Base-by-base conservation (phyloP, 2,113 vertebrate species). In the Lamprotornis superbus region DNA sequence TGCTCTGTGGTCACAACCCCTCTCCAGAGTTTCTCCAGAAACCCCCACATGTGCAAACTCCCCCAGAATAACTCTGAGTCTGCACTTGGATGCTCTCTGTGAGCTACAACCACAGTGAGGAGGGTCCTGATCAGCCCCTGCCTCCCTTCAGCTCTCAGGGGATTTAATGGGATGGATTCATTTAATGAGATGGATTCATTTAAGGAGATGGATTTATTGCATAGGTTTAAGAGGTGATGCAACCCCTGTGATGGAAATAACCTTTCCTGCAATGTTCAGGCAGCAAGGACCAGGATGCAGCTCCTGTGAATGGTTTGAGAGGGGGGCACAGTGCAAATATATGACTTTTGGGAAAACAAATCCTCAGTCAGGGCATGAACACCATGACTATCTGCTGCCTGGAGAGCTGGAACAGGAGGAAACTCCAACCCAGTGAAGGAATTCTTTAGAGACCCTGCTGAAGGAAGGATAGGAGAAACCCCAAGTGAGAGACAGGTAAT, bases 241-340 rank as follows among this genome's bases (percentile, higher is more conserved):
- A 22, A 6, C 25, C 15, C 28, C 60, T 53, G 3, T 1, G 3
- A 57, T 8, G 35, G 39, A 55, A 47, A 47, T 7, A 30, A 71
- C 6, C 5, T 39, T 33, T 31, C 27, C 70, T 79, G 25, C 0
- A 0, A 30, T 0, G 2, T 0, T 49, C 42, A 61, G 86, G n/a
- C 15, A 31, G 33, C 20, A 40, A 5, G 0, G 1, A 19, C 6
- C 40, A 37, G 59, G 63, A n/a, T 33, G 46, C 15, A 50, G 22
- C 23, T 77, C n/a, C 22, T 6, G 22, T 7, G n/a, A 47, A 25
- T 27, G 31, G 21, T 40, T 77, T 57, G 39, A 67, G 42, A 46
- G 1, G 5, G 17, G 2, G 17, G 1, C 21, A 69, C 9, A 8
- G 6, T 17, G 24, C 11, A 74, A 56, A 44, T 2, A 0, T 3